Evolutionary conservation across 2,888 invertebrate species (phyloP).

Genomic region (Cryptosula pallasiana): DNA sequence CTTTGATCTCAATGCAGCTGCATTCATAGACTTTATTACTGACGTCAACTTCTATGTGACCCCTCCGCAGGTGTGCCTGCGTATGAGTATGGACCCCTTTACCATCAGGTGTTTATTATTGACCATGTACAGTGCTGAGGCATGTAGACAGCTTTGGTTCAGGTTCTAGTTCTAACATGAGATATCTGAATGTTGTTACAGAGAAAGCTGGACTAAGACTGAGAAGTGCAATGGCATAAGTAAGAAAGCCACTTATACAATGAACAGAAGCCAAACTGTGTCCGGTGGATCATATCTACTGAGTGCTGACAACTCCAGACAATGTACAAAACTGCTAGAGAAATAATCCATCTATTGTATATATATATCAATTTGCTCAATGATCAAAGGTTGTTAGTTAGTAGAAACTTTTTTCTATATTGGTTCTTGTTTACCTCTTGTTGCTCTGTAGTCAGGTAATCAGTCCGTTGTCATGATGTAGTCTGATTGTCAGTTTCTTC

Average conservation of each 20-base stretch:
- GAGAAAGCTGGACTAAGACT: conserved; percentile 3
- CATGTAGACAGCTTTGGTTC: too few species aligned
- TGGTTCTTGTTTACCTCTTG: too few species aligned
- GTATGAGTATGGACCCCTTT: conserved; percentile 56
- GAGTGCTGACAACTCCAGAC: conserved; percentile 16
- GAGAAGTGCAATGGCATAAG: background rate
- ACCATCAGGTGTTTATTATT: background rate
- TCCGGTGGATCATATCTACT: conserved; percentile 12
- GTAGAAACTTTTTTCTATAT: too few species aligned
- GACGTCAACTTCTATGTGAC: conserved; percentile 72
- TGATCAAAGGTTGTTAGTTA: background rate
- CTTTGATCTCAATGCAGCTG: conserved; percentile 36
- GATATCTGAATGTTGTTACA: too few species aligned
- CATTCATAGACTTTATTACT: conserved; percentile 66
- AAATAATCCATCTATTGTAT: background rate
- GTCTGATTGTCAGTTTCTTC: too few species aligned
- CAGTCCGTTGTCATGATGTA: too few species aligned
- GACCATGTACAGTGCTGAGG: background rate
- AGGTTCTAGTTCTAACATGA: too few species aligned
- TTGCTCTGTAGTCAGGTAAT: too few species aligned
- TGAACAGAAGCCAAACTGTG: background rate
- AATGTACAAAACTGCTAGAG: conserved; percentile 21
- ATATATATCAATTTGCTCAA: background rate
- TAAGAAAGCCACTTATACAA: conserved; percentile 9
- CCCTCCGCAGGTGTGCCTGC: conserved; percentile 68